Conservation (phyloP, 2,888 invertebrate genomes). For the Napeogenes inachia region DNA sequence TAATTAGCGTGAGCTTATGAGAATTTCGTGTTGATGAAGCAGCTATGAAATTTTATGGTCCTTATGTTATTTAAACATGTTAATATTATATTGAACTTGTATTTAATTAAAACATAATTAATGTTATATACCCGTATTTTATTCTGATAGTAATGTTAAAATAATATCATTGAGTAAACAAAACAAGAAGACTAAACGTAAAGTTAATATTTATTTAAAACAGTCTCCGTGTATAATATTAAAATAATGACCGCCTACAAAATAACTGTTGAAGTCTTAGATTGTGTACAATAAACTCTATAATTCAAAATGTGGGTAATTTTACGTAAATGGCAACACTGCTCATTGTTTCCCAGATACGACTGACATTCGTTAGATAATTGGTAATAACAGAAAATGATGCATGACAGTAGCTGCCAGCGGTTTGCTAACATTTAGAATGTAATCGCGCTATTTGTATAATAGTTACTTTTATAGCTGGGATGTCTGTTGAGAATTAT, state of each 20-base stretch:
- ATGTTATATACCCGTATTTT: conserved; percentile 3
- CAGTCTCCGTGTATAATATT: no score
- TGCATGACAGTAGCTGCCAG: conserved; percentile 72
- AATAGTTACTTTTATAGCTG: neutral
- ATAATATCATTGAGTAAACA: no score
- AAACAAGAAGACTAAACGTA: no score
- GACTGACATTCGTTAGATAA: conserved; percentile 56
- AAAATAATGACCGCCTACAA: no score
- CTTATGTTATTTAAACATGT: conserved; percentile 16
- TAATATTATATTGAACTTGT: conserved; percentile 4
- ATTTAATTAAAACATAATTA: conserved; percentile 2
- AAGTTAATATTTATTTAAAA: no score
- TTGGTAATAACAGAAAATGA: conserved; percentile 74
- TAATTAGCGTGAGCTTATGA: conserved; percentile 65
- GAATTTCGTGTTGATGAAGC: conserved; percentile 46
- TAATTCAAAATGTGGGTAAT: conserved; percentile 10
- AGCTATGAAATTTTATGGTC: conserved; percentile 26
- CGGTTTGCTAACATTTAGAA: conserved; percentile 54
- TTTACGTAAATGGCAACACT: conserved; percentile 49
- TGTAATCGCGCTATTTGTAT: conserved; percentile 29
- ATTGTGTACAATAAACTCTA: neutral
- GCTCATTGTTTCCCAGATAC: conserved; percentile 49
- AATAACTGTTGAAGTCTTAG: no score
- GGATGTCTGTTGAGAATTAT: neutral
- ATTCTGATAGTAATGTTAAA: neutral